Conservation (phyloP, 1,140 invertebrate genomes). For the Brachionus calyciflorus region DNA sequence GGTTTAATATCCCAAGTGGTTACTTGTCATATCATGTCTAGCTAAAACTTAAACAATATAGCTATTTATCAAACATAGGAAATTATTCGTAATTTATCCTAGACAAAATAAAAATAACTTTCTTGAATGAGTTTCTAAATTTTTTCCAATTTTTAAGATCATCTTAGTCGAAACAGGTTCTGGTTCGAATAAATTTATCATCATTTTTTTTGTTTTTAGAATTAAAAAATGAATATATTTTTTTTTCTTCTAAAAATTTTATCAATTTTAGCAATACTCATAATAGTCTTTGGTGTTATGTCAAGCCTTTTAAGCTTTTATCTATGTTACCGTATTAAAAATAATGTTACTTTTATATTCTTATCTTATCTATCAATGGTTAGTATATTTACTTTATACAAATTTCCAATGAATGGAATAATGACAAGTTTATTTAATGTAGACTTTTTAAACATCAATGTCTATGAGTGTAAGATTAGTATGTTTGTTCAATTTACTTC, state of each 20-base stretch:
- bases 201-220: too few relatives aligned
- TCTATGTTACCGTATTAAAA: neutral
- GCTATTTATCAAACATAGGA: too few relatives aligned
- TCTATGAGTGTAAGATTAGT: neutral
- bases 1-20: too few relatives aligned
- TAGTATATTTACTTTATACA: neutral
- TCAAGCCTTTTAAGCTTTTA: neutral
- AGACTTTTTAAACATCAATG: neutral
- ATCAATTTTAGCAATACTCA: neutral
- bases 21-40: too few relatives aligned
- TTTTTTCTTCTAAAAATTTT: neutral
- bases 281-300: neutral
- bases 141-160: too few relatives aligned
- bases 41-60: too few relatives aligned
- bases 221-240: neutral
- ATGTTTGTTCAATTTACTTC: constrained; percentile 7
- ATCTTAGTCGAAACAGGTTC: too few relatives aligned
- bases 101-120: too few relatives aligned
- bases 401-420: neutral
- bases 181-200: too few relatives aligned
- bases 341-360: neutral
- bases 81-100: too few relatives aligned
- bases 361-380: neutral
- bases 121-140: too few relatives aligned
- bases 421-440: neutral